Percentiles rank a stretch among this genome's conserved stretches.
Evolutionary conservation across 2,888 invertebrate species (phyloP).

Genomic region (Helleia helle): DNA sequence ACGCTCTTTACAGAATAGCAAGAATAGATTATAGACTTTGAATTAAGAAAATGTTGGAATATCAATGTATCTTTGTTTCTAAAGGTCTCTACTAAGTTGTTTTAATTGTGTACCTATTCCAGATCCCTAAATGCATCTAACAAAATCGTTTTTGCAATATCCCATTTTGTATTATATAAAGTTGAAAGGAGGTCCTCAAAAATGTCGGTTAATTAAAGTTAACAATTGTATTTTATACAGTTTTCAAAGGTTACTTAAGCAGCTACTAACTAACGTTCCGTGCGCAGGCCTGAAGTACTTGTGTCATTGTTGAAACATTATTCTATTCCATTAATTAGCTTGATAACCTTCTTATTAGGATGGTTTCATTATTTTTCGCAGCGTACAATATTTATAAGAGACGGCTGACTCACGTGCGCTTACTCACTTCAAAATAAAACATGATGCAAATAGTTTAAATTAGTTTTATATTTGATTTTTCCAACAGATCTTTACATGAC

Average conservation of each 20-base stretch:
- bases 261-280: background rate
- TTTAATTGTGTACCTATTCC: background rate
- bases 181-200: background rate
- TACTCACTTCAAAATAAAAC: too few species aligned
- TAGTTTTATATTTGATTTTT: too few species aligned
- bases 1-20: too few species aligned
- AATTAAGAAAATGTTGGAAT: too few species aligned
- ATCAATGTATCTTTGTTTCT: too few species aligned
- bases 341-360: background rate
- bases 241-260: background rate
- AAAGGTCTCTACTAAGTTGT: background rate
- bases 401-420: too few species aligned
- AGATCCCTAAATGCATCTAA: background rate
- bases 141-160: background rate
- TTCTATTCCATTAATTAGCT: background rate
- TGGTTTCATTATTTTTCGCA: too few species aligned
- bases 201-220: conserved; percentile 3
- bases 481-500: too few species aligned
- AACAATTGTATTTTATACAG: background rate
- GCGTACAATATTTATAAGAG: too few species aligned
- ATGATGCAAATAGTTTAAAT: too few species aligned
- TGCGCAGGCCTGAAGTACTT: background rate
- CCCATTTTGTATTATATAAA: background rate
- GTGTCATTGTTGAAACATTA: background rate
- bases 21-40: background rate